phyloP scores from a whole-genome alignment of 2,888 invertebrate genomes.

The Tuberolachnus salignus region DNA sequence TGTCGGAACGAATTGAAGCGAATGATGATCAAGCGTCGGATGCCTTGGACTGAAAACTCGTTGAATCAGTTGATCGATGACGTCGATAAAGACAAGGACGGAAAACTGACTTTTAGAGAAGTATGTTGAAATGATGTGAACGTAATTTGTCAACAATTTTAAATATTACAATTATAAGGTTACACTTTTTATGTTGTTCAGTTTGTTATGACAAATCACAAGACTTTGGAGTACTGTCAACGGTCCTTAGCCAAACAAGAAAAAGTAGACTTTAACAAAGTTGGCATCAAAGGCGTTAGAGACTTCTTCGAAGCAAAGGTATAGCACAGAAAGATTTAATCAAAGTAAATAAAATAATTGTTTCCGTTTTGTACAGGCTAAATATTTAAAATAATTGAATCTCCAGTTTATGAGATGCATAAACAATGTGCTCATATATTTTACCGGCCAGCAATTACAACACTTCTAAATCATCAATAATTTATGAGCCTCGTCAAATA shows the following conservation, averaged over 20 bases:
- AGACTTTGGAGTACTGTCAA: slow-evolving; percentile 43
- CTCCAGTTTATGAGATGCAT: background rate
- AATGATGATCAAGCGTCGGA: slow-evolving; percentile 48
- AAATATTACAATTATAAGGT: background rate
- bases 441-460: background rate
- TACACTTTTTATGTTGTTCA: background rate
- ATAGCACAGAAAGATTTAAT: background rate
- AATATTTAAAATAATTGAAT: slow-evolving; percentile 24
- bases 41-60: slow-evolving; percentile 50
- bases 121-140: slow-evolving; percentile 9
- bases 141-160: background rate
- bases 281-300: slow-evolving; percentile 42
- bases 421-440: background rate
- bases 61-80: slow-evolving; percentile 39
- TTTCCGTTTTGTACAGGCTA: slow-evolving; percentile 27
- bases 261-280: slow-evolving; percentile 51
- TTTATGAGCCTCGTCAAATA: no score
- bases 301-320: slow-evolving; percentile 50
- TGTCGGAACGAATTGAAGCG: slow-evolving; percentile 46
- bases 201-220: slow-evolving; percentile 42
- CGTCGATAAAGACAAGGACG: slow-evolving; percentile 39
- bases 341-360: background rate
- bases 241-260: slow-evolving; percentile 45
- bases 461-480: background rate
- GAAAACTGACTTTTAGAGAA: slow-evolving; percentile 51